Percentiles rank a stretch among this genome's conserved stretches.
Evolutionary conservation across 2,113 vertebrate genomes (phyloP).

Genomic region (Anarhynchus alexandrinus): DNA sequence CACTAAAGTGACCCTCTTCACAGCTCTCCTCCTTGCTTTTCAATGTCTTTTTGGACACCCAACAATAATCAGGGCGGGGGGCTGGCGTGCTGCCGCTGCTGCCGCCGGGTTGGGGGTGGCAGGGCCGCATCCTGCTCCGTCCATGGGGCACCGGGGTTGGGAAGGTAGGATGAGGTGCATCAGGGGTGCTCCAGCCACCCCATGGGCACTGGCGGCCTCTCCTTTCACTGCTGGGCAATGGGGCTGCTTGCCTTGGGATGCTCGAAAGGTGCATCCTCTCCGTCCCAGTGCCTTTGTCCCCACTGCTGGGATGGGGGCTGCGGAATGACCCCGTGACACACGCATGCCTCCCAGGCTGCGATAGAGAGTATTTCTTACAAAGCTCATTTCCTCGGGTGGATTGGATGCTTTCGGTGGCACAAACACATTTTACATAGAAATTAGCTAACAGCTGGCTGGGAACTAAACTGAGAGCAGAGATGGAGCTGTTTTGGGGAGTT

Average conservation of each 20-base stretch:
- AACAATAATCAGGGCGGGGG: slow-evolving; percentile 46
- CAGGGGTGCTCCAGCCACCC: background rate
- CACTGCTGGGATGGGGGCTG: accelerated
- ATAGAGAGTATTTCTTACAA: background rate
- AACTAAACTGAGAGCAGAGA: background rate
- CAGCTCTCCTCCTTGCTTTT: slow-evolving; percentile 63
- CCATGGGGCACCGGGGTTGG: background rate
- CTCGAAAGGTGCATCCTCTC: background rate
- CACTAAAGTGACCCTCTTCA: slow-evolving; percentile 73
- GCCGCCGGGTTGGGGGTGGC: background rate
- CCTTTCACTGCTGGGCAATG: background rate
- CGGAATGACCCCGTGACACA: accelerated
- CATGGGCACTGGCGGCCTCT: accelerated
- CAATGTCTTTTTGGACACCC: slow-evolving; percentile 59
- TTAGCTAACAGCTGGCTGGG: background rate
- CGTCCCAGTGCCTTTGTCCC: accelerated
- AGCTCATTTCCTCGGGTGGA: background rate
- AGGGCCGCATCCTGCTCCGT: background rate
- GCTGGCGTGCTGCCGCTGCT: background rate
- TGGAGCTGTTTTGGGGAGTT: background rate
- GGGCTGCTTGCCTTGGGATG: accelerated
- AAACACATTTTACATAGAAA: background rate
- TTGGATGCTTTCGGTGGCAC: background rate
- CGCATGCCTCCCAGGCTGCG: background rate
- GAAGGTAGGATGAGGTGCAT: background rate